phyloP scores from a whole-genome alignment of 2,113 vertebrate genomes.

The Datnioides undecimradiatus region DNA sequence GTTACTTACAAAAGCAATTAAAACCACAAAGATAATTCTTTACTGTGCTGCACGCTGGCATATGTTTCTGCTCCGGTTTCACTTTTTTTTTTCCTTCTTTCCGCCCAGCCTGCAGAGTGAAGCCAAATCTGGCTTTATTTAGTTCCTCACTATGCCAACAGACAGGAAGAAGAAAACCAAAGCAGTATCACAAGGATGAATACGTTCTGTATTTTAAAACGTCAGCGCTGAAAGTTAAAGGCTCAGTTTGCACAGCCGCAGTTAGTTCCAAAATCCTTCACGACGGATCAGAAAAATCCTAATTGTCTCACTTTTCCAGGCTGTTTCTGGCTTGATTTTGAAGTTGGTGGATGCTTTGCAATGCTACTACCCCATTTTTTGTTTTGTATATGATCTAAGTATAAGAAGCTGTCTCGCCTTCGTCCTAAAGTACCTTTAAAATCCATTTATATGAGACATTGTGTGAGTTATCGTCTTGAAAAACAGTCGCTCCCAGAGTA shows the following conservation, averaged over 20 bases:
- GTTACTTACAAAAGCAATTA: conserved; percentile 55
- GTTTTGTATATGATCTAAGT: not conserved
- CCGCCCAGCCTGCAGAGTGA: not conserved
- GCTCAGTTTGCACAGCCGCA: not conserved
- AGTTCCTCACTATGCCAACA: not conserved
- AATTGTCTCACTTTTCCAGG: conserved; percentile 4
- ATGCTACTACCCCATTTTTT: not conserved
- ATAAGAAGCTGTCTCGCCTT: not conserved
- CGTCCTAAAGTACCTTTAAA: not conserved
- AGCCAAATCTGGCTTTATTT: conserved; percentile 8
- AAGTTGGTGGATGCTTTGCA: not conserved
- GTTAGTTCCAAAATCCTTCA: conserved; percentile 19
- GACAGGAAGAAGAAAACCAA: conserved; percentile 4
- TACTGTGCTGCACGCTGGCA: not conserved
- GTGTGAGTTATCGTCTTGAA: not conserved
- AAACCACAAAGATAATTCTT: conserved; percentile 27
- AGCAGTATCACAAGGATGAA: conserved; percentile 2
- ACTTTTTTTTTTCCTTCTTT: conserved; percentile 1
- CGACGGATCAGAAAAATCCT: not conserved
- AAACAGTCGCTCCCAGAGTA: not conserved
- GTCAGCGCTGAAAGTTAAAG: not conserved
- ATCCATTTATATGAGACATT: not conserved
- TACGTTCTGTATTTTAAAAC: conserved; percentile 11
- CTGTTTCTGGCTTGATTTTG: not conserved
- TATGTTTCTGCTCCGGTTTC: conserved; percentile 14